Evolutionary conservation across 1,140 invertebrate species (phyloP).

Genomic region (Cotesia typhae): DNA sequence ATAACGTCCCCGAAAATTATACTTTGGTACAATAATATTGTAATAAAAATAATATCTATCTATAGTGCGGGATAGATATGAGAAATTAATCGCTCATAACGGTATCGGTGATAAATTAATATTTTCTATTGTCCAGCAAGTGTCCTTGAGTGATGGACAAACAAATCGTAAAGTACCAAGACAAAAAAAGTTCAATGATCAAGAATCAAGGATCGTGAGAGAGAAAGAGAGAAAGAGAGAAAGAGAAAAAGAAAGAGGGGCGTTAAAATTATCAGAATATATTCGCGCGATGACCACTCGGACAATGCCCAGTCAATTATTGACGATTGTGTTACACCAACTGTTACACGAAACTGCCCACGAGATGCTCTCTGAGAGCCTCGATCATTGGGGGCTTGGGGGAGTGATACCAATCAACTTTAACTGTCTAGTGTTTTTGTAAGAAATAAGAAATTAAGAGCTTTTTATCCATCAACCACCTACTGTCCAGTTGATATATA

Average conservation of each 20-base stretch:
- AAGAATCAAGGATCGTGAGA: slow-evolving; percentile 10
- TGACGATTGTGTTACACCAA: slow-evolving; percentile 60
- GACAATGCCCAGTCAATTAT: slow-evolving; percentile 63
- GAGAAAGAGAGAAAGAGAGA: too few relatives aligned
- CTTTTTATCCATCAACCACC: slow-evolving; percentile 23
- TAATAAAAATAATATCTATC: slow-evolving; percentile 43
- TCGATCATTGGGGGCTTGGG: slow-evolving; percentile 21
- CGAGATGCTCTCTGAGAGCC: slow-evolving; percentile 25
- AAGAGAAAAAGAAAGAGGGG: slow-evolving; percentile 36
- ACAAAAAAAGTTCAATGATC: slow-evolving; percentile 9
- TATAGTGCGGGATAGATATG: slow-evolving; percentile 49
- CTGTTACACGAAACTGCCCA: slow-evolving; percentile 45
- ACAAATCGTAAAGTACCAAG: slow-evolving; percentile 64
- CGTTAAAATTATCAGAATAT: slow-evolving; percentile 17
- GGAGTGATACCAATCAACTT: slow-evolving; percentile 51
- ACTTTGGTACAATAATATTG: slow-evolving; percentile 11
- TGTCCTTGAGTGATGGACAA: slow-evolving; percentile 47
- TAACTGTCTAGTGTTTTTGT: slow-evolving; percentile 43
- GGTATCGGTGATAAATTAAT: slow-evolving; percentile 55
- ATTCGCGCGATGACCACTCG: slow-evolving; percentile 36
- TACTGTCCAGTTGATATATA: slow-evolving; percentile 50
- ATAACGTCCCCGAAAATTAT: slow-evolving; percentile 10
- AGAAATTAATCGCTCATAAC: slow-evolving; percentile 39
- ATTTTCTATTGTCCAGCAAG: slow-evolving; percentile 51
- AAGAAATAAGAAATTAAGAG: slow-evolving; percentile 42